Evolutionary conservation across 2,113 vertebrate genomes (phyloP), one percentile per base, ranked within the genome.

Genomic region (Heteronetta atricapilla): DNA sequence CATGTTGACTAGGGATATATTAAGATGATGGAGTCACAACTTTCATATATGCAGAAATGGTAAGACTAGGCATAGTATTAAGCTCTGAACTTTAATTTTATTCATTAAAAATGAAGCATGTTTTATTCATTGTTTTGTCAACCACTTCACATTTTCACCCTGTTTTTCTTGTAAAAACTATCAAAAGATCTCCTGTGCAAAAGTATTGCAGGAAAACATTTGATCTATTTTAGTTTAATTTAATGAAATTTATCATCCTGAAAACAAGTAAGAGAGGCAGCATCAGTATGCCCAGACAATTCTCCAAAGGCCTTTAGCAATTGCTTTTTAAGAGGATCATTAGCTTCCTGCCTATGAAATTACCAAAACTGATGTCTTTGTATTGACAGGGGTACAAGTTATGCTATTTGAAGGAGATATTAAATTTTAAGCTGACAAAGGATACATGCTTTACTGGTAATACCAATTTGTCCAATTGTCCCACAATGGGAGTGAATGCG

Each of bases 341-440:
- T 72, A 82, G 3, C 17, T 38, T 73, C 50, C 74, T 82, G 42
- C 70, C 77, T 68, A 33, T 69, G 69, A 87, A 92, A 87, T 83
- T 76, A 83, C 36, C 60, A 69, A 58, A 89, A 73, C 0, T 64
- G 38, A 75, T 86, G 60, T 90, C 33, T 93, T 92, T 2, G 0
- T 88, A 80, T 58, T 89, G 79, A 82, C 44, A 29, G 53, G 53
- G 60, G 69, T 93, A 48, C 69, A 79, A 93, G 72, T 90, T 92
- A 53, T 62, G 82, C 62, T 86, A 69, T 82, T 83, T 75, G 59
- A 96, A 94, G 62, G 73, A 93, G 89, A 94, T 86, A 93, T 11
- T 67, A 75, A 86, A 93, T 86, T 94, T 69, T 92, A 90, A 82
- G 73, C 78, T 90, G 85, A 85, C 62, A 93, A 85, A 82, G 20